Evolutionary conservation across 2,113 vertebrate species (phyloP).

Genomic region (Barbus barbus): DNA sequence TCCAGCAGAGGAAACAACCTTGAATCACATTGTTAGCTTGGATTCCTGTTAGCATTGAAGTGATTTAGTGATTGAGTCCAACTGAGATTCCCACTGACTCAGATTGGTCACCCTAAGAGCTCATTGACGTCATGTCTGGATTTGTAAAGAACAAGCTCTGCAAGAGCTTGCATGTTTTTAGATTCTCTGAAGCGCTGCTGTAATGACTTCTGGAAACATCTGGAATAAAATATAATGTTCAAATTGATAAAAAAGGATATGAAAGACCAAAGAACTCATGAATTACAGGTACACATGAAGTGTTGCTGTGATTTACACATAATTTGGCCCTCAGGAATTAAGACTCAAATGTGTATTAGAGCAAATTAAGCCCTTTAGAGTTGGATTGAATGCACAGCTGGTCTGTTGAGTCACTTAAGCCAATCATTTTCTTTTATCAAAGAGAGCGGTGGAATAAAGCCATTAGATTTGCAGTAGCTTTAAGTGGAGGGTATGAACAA

Average conservation of each 20-base stretch:
- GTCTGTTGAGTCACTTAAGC: not conserved
- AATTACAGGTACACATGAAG: not conserved
- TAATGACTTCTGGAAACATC: constrained; percentile 8
- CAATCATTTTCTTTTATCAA: not conserved
- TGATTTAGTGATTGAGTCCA: not conserved
- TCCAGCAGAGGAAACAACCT: not conserved
- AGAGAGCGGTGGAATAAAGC: not conserved
- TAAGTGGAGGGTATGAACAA: constrained; percentile 7
- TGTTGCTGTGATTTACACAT: not conserved
- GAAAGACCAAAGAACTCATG: not conserved
- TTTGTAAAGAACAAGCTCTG: constrained; percentile 8
- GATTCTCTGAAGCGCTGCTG: not conserved
- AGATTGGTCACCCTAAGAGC: constrained; percentile 2
- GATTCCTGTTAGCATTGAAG: not conserved
- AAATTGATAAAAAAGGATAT: not conserved
- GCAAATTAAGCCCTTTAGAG: not conserved
- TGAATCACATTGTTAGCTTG: not conserved
- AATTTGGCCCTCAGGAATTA: not conserved
- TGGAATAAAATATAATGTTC: not conserved
- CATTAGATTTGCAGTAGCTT: constrained; percentile 10
- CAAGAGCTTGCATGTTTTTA: not conserved
- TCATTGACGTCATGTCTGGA: not conserved
- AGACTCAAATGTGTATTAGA: not conserved
- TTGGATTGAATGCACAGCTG: not conserved
- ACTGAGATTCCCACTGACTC: not conserved